phyloP scores from a whole-genome alignment of 2,888 invertebrate species.

The Trimorus sp. region DNA sequence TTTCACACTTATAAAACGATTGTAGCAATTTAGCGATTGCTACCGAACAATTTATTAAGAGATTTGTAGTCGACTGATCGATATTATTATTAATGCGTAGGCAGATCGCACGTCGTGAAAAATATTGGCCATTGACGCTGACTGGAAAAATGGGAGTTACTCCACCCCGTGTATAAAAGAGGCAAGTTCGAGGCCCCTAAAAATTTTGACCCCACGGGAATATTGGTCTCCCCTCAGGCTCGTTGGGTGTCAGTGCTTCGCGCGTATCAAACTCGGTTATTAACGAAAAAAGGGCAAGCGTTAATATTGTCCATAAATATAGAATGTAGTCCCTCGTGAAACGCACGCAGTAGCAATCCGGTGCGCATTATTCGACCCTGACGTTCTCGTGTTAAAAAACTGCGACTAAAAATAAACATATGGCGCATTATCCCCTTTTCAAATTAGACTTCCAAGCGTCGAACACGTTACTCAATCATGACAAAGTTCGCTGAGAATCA shows the following conservation, averaged over 20 bases:
- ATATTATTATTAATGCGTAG: constrained; percentile 14
- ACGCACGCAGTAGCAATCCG: constrained; percentile 54
- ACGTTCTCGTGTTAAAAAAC: constrained; percentile 68
- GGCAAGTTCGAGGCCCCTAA: constrained; percentile 43
- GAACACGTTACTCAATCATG: constrained; percentile 44
- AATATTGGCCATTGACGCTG: constrained; percentile 49
- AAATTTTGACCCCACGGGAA: constrained; percentile 69
- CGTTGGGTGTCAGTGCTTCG: constrained; percentile 70
- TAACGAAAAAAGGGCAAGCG: constrained; percentile 74
- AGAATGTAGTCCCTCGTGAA: constrained; percentile 72
- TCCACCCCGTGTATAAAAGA: constrained; percentile 52
- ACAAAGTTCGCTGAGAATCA: constrained; percentile 23
- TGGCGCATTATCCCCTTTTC: constrained; percentile 67
- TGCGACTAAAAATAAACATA: constrained; percentile 77
- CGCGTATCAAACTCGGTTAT: constrained; percentile 74
- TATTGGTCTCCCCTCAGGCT: constrained; percentile 65
- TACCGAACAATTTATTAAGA: no score
- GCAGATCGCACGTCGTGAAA: constrained; percentile 34
- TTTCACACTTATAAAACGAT: not conserved
- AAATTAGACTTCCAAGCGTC: constrained; percentile 38
- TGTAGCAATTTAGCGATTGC: not conserved
- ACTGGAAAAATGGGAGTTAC: constrained; percentile 50
- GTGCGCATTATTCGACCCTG: constrained; percentile 63
- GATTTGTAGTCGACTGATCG: no score
- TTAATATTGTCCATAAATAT: constrained; percentile 77